Evolutionary conservation across 2,797 vertebrate genomes (phyloP), one percentile per base, ranked within the genome.

Genomic region (Falco concolor): DNA sequence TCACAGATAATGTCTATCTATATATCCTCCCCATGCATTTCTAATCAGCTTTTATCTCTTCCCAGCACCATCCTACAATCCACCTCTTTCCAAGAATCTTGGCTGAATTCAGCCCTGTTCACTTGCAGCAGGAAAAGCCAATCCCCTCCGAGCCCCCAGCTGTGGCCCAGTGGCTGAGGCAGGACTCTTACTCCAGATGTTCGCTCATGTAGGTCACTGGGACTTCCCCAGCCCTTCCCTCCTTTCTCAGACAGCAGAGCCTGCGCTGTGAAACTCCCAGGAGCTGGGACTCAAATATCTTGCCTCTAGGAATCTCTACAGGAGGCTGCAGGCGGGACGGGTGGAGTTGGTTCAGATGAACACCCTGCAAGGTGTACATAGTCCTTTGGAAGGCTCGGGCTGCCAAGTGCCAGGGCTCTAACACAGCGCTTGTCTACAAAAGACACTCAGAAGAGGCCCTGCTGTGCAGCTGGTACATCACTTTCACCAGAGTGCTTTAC

Each of bases 81-180:
- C 86, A 54, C 57, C 69, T 86, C 93, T 95, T 90, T 94, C 95
- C 77, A 84, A 81, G 94, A 94, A 91, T 57, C 80, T 32, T 25
- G 22, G 40, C 74, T 45, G 69, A 24, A 52, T 30, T 36, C 82
- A 53, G 78, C 89, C 84, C 42, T 17, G 7, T 53, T 86, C 70
- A 7, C 81, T 22, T 45, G 47, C 53, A n/a, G 54, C 61, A 21
- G 90, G 84, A 86, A 75, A 57, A 78, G 86, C 77, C 0, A 10
- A 82, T 45, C 81, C 61, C 63, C 40, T 19, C 20, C 0, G 10
- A 72, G 79, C 79, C 83, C 61, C 85, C 30, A 45, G 94, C 88
- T 70, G 79, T 32, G 90, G 50, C 44, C n/a, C 44, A 30, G 38
- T 0, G 1, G 47, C 87, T 12, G 42, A 22, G 65, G 38, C 13